Evolutionary conservation across 2,888 invertebrate species (phyloP), one percentile per base, ranked within the genome.

Genomic region (Bugulina stolonifera): DNA sequence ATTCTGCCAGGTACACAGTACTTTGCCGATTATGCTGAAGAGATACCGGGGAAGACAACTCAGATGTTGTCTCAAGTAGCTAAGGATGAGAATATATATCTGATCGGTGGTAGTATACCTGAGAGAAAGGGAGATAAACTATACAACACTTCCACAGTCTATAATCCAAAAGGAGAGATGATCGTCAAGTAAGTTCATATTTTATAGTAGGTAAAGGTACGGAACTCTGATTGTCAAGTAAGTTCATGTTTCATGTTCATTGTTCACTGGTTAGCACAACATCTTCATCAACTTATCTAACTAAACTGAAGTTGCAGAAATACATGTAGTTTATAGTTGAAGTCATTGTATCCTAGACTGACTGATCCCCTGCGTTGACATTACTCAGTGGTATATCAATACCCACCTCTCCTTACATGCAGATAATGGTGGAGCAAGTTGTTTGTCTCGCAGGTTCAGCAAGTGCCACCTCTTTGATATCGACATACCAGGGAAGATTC

Each of bases 381-480:
- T n/a, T n/a, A n/a, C n/a, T n/a, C n/a, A n/a, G n/a, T n/a, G n/a
- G n/a, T n/a, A n/a, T n/a, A n/a, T n/a, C n/a, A n/a, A n/a, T n/a
- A n/a, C n/a, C n/a, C n/a, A n/a, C n/a, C n/a, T n/a, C n/a, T n/a
- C n/a, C n/a, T n/a, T n/a, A n/a, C n/a, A n/a, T n/a, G n/a, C n/a
- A n/a, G n/a, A n/a, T n/a, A n/a, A n/a, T n/a, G n/a, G n/a, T n/a
- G n/a, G n/a, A n/a, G n/a, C n/a, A n/a, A n/a, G n/a, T n/a, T n/a
- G n/a, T n/a, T n/a, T n/a, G n/a, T n/a, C n/a, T 55, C 43, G 73
- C 22, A 43, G 72, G 70, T 55, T 32, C 76, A 83, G 82, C 54
- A 83, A 93, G 92, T 88, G 95, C 82, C 97, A 97, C 85, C 87
- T 97, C 69, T 97, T 97, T 85, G 96, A 98, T 85, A 95, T 98